Base-by-base conservation (phyloP, 64 coral and sea anemone species). In the Actinia equina region DNA sequence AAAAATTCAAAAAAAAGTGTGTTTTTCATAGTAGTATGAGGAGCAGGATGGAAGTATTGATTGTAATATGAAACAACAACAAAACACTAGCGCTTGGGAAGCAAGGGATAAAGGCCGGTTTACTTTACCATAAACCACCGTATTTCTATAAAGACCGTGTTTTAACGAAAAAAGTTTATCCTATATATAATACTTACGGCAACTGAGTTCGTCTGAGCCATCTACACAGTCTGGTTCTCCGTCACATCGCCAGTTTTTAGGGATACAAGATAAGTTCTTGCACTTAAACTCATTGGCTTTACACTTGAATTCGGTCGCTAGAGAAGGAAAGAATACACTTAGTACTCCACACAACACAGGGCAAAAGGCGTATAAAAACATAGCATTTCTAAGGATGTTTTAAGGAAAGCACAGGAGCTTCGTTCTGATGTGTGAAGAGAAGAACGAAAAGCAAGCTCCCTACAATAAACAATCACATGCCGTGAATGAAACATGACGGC, bases 151-250 rank as follows among this genome's bases (percentile, higher is more conserved):
- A 41, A 74, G 11, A 9, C 25, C 9, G 9, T 30, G 26, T 26
- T 26, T 74, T 74, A 74, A 13, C 10, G 27, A 14, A 37, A 3
- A 37, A 25, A 74, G 26, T 2, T 30, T 15, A 30, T 30, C 1
- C 27, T 74, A 5, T 41, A 26, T 8, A 74, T 81, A n/a, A 1
- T 41, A 94, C 92, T 86, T 86, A 91, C 92, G 67, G 71, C 95
- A 91, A 8, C n/a, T 41, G 3, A 44, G 52, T 64, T 98, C 95
- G 51, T 98, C 95, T 37, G 86, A 92, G 13, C 77, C 70, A 74
- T 98, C 95, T 17, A 16, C 44, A 81, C 95, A 98, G 77, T 98
- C 95, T 20, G 91, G 88, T 19, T 98, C 92, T 10, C 87, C 86
- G 56, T 98, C 95, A 91, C 95, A 98, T 6, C 54, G 62, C 92